These are phyloP conservation scores for Plemyria rubiginata DNA, from an alignment of 2,888 invertebrate genomes.

Conservation along the genomic window DNA sequence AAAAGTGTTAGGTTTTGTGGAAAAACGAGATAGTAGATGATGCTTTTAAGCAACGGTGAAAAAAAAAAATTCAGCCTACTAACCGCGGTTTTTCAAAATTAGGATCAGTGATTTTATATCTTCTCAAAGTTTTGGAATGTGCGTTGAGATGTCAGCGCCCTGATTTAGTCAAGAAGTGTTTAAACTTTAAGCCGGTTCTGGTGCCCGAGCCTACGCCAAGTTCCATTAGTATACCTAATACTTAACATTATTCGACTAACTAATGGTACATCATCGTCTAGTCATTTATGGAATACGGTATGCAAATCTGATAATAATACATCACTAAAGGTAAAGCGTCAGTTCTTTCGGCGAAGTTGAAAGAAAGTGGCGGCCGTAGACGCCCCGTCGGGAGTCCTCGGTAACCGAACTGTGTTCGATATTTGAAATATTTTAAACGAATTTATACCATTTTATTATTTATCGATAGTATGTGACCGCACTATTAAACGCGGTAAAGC, in stretches of 20 bases:
- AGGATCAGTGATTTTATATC: no score
- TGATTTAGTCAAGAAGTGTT: no score
- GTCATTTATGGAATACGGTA: slow-evolving; percentile 43
- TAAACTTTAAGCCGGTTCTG: no score
- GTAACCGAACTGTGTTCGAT: slow-evolving; percentile 56
- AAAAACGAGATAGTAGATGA: neutral
- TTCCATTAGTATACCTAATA: no score
- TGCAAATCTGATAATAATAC: slow-evolving; percentile 53
- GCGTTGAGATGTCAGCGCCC: no score
- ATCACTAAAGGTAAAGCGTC: slow-evolving; percentile 47
- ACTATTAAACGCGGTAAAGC: slow-evolving; percentile 22
- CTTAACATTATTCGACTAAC: no score
- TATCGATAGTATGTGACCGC: slow-evolving; percentile 30
- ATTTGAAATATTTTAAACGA: slow-evolving; percentile 55
- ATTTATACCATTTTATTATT: slow-evolving; percentile 50
- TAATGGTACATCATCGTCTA: neutral
- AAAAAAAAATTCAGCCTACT: no score
- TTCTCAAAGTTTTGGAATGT: no score
- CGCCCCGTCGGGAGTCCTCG: slow-evolving; percentile 71
- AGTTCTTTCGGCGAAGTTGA: slow-evolving; percentile 66
- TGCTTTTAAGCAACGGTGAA: no score
- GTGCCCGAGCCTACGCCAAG: no score
- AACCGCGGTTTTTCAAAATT: no score
- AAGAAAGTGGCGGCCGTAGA: slow-evolving; percentile 69
- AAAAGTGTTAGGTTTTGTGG: slow-evolving; percentile 1